These are phyloP conservation scores for Dreissena polymorpha DNA, from an alignment of 1,140 invertebrate genomes.

Conservation along the genomic window DNA sequence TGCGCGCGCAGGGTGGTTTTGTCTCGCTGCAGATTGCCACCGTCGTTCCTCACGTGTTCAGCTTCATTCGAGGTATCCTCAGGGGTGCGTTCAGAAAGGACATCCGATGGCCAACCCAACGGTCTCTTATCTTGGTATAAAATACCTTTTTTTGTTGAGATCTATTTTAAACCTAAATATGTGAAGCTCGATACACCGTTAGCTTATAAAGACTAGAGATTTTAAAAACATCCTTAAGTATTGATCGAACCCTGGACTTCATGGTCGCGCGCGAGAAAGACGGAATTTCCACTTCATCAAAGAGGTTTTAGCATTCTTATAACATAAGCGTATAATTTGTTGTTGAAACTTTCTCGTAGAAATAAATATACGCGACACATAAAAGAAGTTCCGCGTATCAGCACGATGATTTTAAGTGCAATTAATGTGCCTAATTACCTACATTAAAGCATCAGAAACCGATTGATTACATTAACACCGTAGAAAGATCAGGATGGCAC, in stretches of 20 bases:
- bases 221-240: neutral
- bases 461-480: neutral
- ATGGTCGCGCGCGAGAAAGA: neutral
- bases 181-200: neutral
- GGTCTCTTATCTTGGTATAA: conserved; percentile 30
- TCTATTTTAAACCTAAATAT: neutral
- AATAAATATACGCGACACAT: neutral
- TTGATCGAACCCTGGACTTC: neutral
- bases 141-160: neutral
- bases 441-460: neutral
- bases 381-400: neutral
- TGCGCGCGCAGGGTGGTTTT: neutral
- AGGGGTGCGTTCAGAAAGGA: conserved; percentile 34
- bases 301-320: too few relatives aligned
- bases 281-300: too few relatives aligned
- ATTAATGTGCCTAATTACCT: too few relatives aligned
- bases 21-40: conserved; percentile 22
- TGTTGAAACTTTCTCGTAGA: too few relatives aligned
- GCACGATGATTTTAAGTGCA: neutral
- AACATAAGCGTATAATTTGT: too few relatives aligned
- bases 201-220: neutral
- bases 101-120: conserved; percentile 44
- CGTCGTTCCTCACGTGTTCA: conserved; percentile 42
- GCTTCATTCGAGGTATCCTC: conserved; percentile 39
- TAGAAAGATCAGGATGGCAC: too few relatives aligned